Evolutionary conservation across 2,113 vertebrate genomes (phyloP).

Genomic region (Podocnemis expansa): DNA sequence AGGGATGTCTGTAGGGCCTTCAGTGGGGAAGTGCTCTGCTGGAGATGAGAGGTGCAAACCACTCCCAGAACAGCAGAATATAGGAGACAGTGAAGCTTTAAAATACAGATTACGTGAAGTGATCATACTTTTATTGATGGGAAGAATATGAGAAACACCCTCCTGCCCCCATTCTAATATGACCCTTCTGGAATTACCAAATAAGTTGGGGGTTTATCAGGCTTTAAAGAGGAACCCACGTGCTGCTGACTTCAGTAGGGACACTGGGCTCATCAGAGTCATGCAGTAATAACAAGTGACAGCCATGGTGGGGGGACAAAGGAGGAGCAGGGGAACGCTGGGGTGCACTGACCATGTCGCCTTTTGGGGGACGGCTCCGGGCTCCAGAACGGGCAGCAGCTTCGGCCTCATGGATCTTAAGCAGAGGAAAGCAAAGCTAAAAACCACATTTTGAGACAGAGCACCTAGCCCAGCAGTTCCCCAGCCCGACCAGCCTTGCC

Average conservation of each 20-base stretch:
- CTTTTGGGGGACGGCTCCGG: slow-evolving; percentile 78
- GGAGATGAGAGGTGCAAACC: background rate
- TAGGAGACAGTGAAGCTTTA: background rate
- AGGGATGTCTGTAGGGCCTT: background rate
- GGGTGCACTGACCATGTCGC: slow-evolving; percentile 69
- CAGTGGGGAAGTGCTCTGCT: background rate
- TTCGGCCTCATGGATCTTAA: background rate
- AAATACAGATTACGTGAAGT: background rate
- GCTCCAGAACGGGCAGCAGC: slow-evolving; percentile 80
- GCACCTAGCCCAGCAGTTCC: too few species aligned
- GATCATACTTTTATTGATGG: background rate
- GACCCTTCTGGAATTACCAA: background rate
- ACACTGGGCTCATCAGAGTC: too few species aligned
- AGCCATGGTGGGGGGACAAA: background rate
- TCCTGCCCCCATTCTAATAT: background rate
- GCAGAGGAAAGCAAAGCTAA: background rate
- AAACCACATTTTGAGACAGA: too few species aligned
- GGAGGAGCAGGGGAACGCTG: background rate
- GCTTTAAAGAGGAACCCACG: background rate
- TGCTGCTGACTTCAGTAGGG: background rate
- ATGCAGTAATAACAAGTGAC: background rate
- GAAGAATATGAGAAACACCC: background rate
- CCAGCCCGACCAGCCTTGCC: too few species aligned
- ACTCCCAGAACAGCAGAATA: background rate
- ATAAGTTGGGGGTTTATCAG: background rate